Conservation (phyloP, 2,113 vertebrate genomes). For the Brachirus orientalis region DNA sequence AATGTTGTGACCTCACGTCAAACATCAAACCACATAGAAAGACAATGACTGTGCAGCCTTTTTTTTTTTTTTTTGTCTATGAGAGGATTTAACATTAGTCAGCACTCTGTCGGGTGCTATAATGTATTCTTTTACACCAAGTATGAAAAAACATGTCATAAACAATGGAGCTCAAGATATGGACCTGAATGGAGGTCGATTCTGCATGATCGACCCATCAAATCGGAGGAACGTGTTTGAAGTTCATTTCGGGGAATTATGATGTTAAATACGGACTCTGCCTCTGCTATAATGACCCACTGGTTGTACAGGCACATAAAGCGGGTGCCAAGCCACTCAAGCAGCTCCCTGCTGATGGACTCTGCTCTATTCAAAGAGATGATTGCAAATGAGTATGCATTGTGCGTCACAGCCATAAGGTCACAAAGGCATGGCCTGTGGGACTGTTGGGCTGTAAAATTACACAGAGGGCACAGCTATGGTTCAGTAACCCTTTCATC, state of each 20-base stretch:
- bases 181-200: constrained; percentile 62
- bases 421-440: constrained; percentile 46
- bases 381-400: constrained; percentile 23
- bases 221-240: constrained; percentile 70
- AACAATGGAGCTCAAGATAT: constrained; percentile 55
- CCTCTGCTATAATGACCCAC: constrained; percentile 43
- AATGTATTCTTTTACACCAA: constrained; percentile 34
- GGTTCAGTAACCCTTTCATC: constrained; percentile 31
- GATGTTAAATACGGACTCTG: constrained; percentile 41
- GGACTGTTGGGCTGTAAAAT: constrained; percentile 5
- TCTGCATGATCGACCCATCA: constrained; percentile 68
- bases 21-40: constrained; percentile 18
- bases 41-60: constrained; percentile 2
- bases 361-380: constrained; percentile 19
- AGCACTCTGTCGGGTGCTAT: constrained; percentile 19
- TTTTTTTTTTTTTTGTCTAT: constrained; percentile 29
- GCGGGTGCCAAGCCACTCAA: constrained; percentile 39
- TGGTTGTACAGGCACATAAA: constrained; percentile 32
- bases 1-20: constrained; percentile 13
- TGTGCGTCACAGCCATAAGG: constrained; percentile 32
- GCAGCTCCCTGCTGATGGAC: constrained; percentile 10
- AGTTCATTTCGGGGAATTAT: constrained; percentile 46
- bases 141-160: constrained; percentile 57
- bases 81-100: constrained; percentile 31
- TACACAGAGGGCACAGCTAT: constrained; percentile 28